A percentile compares a stretch with the other conserved stretches of the same genome.
Conservation (phyloP, 2,113 vertebrate genomes). For the Triplophysa siluroides region DNA sequence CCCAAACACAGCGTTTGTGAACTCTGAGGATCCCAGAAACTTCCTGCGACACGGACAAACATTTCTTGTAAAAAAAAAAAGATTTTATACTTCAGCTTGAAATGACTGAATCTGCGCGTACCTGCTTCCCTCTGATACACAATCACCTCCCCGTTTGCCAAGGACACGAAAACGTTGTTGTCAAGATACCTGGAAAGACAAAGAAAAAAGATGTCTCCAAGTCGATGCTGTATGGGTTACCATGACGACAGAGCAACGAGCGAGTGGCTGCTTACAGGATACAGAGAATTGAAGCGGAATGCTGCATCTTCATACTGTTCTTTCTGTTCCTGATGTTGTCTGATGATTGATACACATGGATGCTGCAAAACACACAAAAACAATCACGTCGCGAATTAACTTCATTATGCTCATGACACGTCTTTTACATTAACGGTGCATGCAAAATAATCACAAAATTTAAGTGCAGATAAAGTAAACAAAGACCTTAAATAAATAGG, state of each 20-base stretch:
- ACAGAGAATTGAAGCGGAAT: constrained; percentile 87
- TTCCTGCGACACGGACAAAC: constrained; percentile 74
- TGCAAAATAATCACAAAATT: no score
- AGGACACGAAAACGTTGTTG: constrained; percentile 95
- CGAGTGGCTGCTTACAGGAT: constrained; percentile 82
- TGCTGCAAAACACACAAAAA: constrained; percentile 71
- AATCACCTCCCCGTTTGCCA: constrained; percentile 92
- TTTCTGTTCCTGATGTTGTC: constrained; percentile 98
- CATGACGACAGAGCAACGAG: background rate
- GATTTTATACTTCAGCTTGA: background rate
- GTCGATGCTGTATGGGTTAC: background rate
- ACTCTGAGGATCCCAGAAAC: constrained; percentile 96
- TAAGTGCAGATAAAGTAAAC: no score
- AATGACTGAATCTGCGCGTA: constrained; percentile 59
- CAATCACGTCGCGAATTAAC: background rate
- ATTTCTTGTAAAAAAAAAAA: background rate
- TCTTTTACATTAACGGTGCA: no score
- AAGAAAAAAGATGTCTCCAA: background rate
- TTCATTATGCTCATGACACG: background rate
- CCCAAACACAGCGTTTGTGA: constrained; percentile 87
- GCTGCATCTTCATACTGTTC: constrained; percentile 99
- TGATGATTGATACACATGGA: constrained; percentile 97
- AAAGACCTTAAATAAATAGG: no score
- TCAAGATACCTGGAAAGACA: constrained; percentile 83
- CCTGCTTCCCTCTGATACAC: constrained; percentile 96